Conservation (phyloP, 2,113 vertebrate genomes). For the Peromyscus leucopus region DNA sequence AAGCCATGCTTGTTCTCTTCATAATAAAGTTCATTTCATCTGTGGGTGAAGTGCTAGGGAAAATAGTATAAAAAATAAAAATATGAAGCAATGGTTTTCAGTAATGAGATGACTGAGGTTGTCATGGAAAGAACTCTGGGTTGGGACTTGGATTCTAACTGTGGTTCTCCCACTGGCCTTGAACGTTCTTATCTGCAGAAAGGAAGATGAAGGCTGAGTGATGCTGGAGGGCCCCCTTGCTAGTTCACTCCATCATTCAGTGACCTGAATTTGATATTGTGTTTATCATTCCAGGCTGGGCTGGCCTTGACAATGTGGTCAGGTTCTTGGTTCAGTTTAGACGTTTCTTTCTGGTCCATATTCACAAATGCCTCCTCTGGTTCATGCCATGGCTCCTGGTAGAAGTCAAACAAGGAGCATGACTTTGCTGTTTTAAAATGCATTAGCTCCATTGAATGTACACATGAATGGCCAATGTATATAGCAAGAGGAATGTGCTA, state of each 20-base stretch:
- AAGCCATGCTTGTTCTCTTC: background rate
- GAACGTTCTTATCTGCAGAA: background rate
- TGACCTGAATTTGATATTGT: background rate
- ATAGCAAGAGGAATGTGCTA: background rate
- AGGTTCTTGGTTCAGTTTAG: background rate
- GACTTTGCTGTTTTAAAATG: background rate
- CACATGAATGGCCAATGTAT: background rate
- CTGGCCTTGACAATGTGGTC: background rate
- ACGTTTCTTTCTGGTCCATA: background rate
- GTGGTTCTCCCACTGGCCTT: background rate
- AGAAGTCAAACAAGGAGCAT: background rate
- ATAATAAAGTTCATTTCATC: background rate
- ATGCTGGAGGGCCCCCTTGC: background rate
- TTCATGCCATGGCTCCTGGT: background rate
- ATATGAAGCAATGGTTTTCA: background rate
- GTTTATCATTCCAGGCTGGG: background rate
- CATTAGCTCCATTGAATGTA: background rate
- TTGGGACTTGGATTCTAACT: background rate
- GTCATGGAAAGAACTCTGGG: background rate
- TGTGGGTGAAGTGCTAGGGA: background rate
- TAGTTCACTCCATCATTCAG: no score
- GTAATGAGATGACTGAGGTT: background rate
- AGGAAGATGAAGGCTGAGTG: no score
- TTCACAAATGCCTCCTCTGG: background rate
- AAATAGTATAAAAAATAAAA: conserved; percentile 1